A percentile compares a stretch with the other conserved stretches of the same genome.
Evolutionary conservation across 1,140 invertebrate species (phyloP).

Genomic region (Aricia agestis): DNA sequence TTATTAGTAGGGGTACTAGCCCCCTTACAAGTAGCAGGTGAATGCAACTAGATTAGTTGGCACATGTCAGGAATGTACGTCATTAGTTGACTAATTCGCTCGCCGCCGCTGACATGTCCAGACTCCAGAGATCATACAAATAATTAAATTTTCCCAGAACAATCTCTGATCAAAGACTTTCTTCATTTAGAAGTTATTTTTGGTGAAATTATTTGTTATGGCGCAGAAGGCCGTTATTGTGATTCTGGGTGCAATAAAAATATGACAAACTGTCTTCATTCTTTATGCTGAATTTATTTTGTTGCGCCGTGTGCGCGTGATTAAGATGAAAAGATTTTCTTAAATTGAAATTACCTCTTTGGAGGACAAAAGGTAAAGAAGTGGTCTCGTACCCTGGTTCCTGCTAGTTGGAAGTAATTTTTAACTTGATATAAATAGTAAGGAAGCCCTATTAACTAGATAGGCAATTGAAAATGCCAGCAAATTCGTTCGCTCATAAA

Average conservation of each 20-base stretch:
- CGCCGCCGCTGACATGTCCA: not conserved
- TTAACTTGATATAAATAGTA: too few relatives aligned
- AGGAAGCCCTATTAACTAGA: too few relatives aligned
- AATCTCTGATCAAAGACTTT: not conserved
- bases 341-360: not conserved
- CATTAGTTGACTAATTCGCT: not conserved
- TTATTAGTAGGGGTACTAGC: too few relatives aligned
- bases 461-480: too few relatives aligned
- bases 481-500: too few relatives aligned
- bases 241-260: not conserved
- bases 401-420: too few relatives aligned
- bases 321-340: not conserved
- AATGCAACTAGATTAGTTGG: not conserved
- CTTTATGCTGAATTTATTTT: not conserved
- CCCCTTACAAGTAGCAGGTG: too few relatives aligned
- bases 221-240: too few relatives aligned
- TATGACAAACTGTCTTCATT: not conserved
- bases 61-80: not conserved
- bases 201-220: not conserved
- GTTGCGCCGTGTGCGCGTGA: too few relatives aligned
- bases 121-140: not conserved
- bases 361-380: too few relatives aligned
- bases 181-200: conserved; percentile 4
- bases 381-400: too few relatives aligned
- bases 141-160: conserved; percentile 12